Base-by-base conservation (phyloP, 2,797 vertebrate genomes). In the Amblyopsis hoosieri region DNA sequence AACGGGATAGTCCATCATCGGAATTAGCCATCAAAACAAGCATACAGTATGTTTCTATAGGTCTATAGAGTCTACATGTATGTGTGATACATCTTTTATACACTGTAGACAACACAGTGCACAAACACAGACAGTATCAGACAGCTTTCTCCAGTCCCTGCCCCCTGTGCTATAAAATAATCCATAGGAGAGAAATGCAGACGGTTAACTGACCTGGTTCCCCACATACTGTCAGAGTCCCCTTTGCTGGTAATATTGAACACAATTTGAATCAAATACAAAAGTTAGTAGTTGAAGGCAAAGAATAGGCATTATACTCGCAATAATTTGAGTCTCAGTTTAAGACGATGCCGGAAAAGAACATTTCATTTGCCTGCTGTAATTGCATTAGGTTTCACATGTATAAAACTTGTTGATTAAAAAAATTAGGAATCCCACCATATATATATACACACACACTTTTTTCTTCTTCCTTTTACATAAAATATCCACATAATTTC, bases 351-450 rank as follows among this genome's bases (percentile, higher is more conserved):
- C 54, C 70, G 68, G 80, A 76, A 78, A 86, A 78, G 82, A 87
- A 87, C 64, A 84, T 86, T 89, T 85, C 71, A 91, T 91, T 90
- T 76, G 50, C 75, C 72, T 74, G 62, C 61, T 70, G 72, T 85
- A 90, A 91, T 90, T 90, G 77, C 78, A 71, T 90, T 79, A 85
- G 64, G 62, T 76, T 89, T 81, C 67, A 64, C 56, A 84, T 50
- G 52, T 82, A 83, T 80, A 75, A 81, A 82, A 77, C 77, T 75
- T 82, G 72, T 83, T 87, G 79, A 85, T 85, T 84, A 74, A 83
- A 84, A 83, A 74, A 72, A 49, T 67, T 54, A 80, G 64, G 73
- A 74, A 81, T 82, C 50, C 55, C 33, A 37, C 33, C 5, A 6
- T 8, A 37, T 37, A 8, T 6, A 37, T 37, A 37, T 9, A 37